phyloP scores from a whole-genome alignment of 2,888 invertebrate species.

The Oligia latruncula region DNA sequence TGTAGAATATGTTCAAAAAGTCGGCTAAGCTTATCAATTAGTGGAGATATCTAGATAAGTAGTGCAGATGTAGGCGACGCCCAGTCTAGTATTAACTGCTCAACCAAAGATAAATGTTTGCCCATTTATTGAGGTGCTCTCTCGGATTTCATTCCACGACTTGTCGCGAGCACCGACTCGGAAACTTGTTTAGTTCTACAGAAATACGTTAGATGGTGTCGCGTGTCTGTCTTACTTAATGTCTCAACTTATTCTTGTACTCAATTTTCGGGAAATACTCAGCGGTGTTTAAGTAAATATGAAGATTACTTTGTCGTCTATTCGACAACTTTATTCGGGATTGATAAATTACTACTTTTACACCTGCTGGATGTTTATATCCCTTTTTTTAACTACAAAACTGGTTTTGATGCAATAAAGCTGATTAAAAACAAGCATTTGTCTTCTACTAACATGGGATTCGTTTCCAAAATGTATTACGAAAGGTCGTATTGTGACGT shows the following conservation, averaged over 20 bases:
- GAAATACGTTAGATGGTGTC: constrained; percentile 68
- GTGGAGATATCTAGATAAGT: constrained; percentile 48
- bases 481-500: constrained; percentile 45
- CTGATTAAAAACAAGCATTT: constrained; percentile 37
- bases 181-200: constrained; percentile 70
- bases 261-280: constrained; percentile 61
- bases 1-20: constrained; percentile 16
- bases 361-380: constrained; percentile 19
- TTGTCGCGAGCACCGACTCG: constrained; percentile 61
- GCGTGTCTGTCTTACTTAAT: constrained; percentile 70
- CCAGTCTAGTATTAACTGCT: constrained; percentile 73
- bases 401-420: constrained; percentile 18
- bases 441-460: constrained; percentile 8
- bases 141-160: constrained; percentile 71
- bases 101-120: constrained; percentile 76
- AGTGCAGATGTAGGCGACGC: constrained; percentile 68
- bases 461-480: constrained; percentile 33
- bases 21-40: constrained; percentile 41
- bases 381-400: constrained; percentile 14
- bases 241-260: constrained; percentile 67
- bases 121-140: constrained; percentile 75
- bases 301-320: constrained; percentile 51
- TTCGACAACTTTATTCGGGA: constrained; percentile 49
- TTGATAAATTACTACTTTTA: constrained; percentile 51
- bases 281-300: constrained; percentile 55